phyloP scores from a whole-genome alignment of 2,797 vertebrate genomes.

The Malurus leucopterus region DNA sequence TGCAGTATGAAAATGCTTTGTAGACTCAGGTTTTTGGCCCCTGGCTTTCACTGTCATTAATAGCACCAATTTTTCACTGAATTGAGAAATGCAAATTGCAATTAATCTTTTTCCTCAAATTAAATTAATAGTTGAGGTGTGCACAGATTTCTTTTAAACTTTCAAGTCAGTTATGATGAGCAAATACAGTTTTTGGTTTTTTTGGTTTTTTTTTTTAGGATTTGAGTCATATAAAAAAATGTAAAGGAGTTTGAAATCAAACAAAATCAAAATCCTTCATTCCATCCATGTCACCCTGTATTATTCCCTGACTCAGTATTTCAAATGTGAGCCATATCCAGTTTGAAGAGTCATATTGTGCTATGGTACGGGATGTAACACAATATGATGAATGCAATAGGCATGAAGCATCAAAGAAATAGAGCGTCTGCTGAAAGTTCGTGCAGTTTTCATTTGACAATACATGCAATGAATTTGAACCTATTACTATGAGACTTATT shows the following conservation, averaged over 20 bases:
- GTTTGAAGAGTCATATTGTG: neutral
- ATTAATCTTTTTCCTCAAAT: neutral
- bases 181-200: neutral
- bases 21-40: neutral
- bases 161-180: neutral
- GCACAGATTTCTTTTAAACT: neutral
- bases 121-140: neutral
- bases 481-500: slow-evolving; percentile 4
- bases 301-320: neutral
- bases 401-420: neutral
- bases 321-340: neutral
- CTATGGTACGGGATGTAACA: neutral
- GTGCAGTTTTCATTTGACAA: neutral
- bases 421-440: neutral
- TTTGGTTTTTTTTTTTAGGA: neutral
- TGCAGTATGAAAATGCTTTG: neutral
- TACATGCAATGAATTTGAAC: slow-evolving; percentile 9
- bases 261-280: slow-evolving; percentile 12
- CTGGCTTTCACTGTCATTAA: neutral
- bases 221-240: neutral
- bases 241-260: neutral
- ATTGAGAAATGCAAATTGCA: neutral
- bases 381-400: neutral
- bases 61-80: neutral
- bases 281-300: neutral